Conservation (phyloP, 1,140 invertebrate species). For the Globodera ellingtonae region DNA sequence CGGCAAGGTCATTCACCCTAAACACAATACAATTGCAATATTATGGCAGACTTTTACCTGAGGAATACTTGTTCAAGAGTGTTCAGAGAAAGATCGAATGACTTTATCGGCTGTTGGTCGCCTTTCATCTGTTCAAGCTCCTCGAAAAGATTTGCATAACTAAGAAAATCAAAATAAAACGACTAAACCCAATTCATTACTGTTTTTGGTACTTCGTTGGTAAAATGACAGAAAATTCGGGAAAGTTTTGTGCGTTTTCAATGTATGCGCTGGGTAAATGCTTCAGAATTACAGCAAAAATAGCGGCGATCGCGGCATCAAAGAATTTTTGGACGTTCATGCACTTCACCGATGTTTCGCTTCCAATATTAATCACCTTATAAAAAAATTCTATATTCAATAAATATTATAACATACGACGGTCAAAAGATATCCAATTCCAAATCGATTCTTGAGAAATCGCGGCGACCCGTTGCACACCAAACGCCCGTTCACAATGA, state of each 20-base stretch:
- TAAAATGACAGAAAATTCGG: slow-evolving; percentile 48
- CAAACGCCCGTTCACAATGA: slow-evolving; percentile 72
- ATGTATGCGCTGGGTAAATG: slow-evolving; percentile 35
- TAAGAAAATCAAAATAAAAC: neutral
- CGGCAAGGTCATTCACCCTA: slow-evolving; percentile 50
- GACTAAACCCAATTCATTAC: slow-evolving; percentile 9
- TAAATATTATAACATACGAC: slow-evolving; percentile 29
- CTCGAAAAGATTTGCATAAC: slow-evolving; percentile 48
- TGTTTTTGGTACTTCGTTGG: slow-evolving; percentile 46
- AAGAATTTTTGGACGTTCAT: neutral
- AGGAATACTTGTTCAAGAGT: slow-evolving; percentile 55
- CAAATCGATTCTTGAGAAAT: slow-evolving; percentile 70
- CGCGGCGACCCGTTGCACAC: slow-evolving; percentile 73
- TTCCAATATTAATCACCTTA: slow-evolving; percentile 2
- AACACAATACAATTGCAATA: neutral
- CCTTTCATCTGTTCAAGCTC: slow-evolving; percentile 41
- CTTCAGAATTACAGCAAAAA: slow-evolving; percentile 43
- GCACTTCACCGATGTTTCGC: neutral
- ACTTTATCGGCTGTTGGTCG: slow-evolving; percentile 36
- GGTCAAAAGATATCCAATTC: slow-evolving; percentile 50
- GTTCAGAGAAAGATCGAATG: slow-evolving; percentile 55
- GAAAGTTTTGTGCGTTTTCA: slow-evolving; percentile 30
- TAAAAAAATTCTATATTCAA: too few relatives aligned
- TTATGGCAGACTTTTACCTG: neutral
- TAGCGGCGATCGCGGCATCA: neutral